phyloP scores from a whole-genome alignment of 1,140 invertebrate genomes.

The Calosoma granatense region DNA sequence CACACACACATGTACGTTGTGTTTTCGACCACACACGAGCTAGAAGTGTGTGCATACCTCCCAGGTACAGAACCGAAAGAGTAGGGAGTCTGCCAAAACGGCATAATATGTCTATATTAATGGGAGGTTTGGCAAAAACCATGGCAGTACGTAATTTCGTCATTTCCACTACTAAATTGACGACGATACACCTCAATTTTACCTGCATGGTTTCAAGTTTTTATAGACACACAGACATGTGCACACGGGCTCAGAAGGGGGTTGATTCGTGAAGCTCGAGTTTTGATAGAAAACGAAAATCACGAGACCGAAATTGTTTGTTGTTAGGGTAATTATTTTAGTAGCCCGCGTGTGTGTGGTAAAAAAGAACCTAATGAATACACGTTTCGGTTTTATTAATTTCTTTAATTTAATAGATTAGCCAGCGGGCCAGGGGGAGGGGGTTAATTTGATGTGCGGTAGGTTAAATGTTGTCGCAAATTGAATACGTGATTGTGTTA shows the following conservation, averaged over 20 bases:
- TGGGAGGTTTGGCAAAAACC: conserved; percentile 1
- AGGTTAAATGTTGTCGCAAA: neutral
- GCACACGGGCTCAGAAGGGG: neutral
- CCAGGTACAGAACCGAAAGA: neutral
- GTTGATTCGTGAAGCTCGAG: neutral
- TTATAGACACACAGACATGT: neutral
- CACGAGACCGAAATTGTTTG: too few species aligned
- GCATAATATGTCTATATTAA: conserved; percentile 9
- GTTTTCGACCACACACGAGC: neutral
- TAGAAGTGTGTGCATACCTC: neutral
- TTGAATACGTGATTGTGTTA: conserved; percentile 6
- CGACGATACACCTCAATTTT: conserved; percentile 1
- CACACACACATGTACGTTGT: too few species aligned
- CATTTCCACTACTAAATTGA: neutral
- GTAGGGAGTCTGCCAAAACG: neutral
- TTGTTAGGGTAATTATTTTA: conserved; percentile 7
- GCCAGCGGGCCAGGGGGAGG: too few species aligned
- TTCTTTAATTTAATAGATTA: conserved; percentile 2
- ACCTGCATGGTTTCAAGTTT: neutral
- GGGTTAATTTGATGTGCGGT: neutral
- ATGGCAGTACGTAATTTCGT: conserved; percentile 5
- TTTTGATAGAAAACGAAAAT: neutral
- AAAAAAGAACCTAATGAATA: conserved; percentile 1
- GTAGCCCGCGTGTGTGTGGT: neutral
- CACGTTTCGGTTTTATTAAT: neutral